A percentile compares a stretch with the other conserved stretches of the same genome.
Conservation (phyloP, 1,140 invertebrate genomes). For the Anastrepha obliqua region DNA sequence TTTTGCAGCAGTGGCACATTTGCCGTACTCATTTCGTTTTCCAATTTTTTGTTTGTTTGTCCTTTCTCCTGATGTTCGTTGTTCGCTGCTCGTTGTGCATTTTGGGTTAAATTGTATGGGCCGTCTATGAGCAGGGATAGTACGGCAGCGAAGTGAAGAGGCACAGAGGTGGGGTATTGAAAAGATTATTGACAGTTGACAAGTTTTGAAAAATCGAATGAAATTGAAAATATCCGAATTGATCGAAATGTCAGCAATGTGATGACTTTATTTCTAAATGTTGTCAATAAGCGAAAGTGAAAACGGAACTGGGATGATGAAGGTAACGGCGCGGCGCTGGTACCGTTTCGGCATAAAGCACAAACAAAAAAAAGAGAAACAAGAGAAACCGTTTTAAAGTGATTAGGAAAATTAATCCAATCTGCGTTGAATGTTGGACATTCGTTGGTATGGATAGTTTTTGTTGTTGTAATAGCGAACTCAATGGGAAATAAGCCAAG, state of each 20-base stretch:
- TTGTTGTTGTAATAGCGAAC: too few species aligned
- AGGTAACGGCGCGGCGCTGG: background rate
- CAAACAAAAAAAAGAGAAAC: background rate
- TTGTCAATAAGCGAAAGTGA: conserved; percentile 35
- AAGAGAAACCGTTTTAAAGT: conserved; percentile 11
- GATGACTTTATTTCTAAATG: conserved; percentile 46
- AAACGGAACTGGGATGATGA: conserved; percentile 10
- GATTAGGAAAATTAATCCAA: conserved; percentile 37
- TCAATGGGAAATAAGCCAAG: too few species aligned
- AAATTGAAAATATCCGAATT: conserved; percentile 47
- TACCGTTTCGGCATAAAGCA: background rate
- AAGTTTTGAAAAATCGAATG: conserved; percentile 43
- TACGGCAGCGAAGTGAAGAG: background rate
- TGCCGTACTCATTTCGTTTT: conserved; percentile 2
- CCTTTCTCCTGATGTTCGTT: background rate
- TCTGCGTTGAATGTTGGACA: background rate
- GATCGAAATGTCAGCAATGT: conserved; percentile 41
- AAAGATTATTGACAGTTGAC: conserved; percentile 54
- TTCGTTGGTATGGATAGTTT: too few species aligned
- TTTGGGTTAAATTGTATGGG: conserved; percentile 20
- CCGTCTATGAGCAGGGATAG: too few species aligned
- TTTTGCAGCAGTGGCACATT: background rate
- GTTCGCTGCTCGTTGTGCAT: conserved; percentile 11
- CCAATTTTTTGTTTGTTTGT: background rate
- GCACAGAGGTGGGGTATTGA: background rate